Percentiles rank a stretch among this genome's conserved stretches.
phyloP scores from a whole-genome alignment of 2,797 vertebrate genomes.

The Capromys pilorides region DNA sequence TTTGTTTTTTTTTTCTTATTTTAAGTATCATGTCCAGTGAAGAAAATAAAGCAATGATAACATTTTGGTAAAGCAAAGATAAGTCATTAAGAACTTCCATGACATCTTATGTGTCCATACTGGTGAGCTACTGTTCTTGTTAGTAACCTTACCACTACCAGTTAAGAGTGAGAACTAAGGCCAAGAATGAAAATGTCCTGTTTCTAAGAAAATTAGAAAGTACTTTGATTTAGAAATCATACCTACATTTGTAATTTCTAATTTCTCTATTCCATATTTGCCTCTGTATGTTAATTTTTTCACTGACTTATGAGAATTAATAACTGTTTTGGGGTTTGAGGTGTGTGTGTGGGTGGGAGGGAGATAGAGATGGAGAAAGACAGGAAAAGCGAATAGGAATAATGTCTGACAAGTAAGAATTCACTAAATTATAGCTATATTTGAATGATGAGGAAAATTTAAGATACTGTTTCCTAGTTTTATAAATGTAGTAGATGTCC shows the following conservation, averaged over 20 bases:
- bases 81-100: background rate
- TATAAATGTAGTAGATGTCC: background rate
- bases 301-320: constrained; percentile 11
- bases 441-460: background rate
- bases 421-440: background rate
- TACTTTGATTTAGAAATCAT: background rate
- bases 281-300: background rate
- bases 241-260: background rate
- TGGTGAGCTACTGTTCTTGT: background rate
- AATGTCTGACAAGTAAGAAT: too few relatives aligned
- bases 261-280: background rate
- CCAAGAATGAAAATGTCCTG: background rate
- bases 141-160: rapidly evolving
- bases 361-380: background rate
- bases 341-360: too few relatives aligned
- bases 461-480: background rate
- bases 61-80: background rate
- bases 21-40: background rate
- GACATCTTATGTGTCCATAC: rapidly evolving
- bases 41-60: background rate
- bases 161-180: background rate
- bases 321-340: background rate
- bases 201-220: background rate
- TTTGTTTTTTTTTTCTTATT: background rate
- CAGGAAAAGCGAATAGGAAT: background rate